Evolutionary conservation across 2,888 invertebrate genomes (phyloP).

Genomic region (Athrips mouffetella): DNA sequence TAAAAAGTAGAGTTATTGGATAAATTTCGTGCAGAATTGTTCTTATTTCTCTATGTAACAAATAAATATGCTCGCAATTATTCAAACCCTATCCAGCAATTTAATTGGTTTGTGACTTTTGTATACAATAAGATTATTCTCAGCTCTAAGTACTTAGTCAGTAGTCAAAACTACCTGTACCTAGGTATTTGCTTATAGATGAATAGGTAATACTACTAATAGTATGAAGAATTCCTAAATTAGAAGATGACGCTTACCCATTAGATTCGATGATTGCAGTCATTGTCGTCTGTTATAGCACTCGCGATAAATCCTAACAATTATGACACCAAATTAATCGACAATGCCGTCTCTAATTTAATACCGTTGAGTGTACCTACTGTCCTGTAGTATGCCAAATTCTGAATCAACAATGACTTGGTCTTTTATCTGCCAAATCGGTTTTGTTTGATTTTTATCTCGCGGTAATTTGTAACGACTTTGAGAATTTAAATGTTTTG

Average conservation of each 20-base stretch:
- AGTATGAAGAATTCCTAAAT: no score
- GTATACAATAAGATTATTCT: no score
- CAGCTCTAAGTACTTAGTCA: no score
- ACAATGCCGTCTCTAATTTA: slow-evolving; percentile 15
- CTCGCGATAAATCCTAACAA: slow-evolving; percentile 5
- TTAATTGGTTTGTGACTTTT: no score
- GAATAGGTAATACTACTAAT: no score
- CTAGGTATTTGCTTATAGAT: no score
- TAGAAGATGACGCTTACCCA: slow-evolving; percentile 44
- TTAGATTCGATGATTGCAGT: slow-evolving; percentile 49
- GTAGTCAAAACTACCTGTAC: no score
- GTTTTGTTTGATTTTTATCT: background rate
- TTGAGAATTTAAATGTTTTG: background rate
- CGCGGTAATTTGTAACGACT: background rate
- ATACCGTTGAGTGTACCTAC: slow-evolving; percentile 36
- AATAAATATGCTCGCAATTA: no score
- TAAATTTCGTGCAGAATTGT: no score
- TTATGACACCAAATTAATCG: background rate
- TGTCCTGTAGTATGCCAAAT: slow-evolving; percentile 43
- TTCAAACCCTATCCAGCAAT: no score
- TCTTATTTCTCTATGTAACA: no score
- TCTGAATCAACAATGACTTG: slow-evolving; percentile 32
- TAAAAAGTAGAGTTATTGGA: no score
- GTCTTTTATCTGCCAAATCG: slow-evolving; percentile 21
- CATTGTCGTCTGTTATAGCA: slow-evolving; percentile 35